phyloP scores from a whole-genome alignment of 2,888 invertebrate species.

The Taenaris catops region DNA sequence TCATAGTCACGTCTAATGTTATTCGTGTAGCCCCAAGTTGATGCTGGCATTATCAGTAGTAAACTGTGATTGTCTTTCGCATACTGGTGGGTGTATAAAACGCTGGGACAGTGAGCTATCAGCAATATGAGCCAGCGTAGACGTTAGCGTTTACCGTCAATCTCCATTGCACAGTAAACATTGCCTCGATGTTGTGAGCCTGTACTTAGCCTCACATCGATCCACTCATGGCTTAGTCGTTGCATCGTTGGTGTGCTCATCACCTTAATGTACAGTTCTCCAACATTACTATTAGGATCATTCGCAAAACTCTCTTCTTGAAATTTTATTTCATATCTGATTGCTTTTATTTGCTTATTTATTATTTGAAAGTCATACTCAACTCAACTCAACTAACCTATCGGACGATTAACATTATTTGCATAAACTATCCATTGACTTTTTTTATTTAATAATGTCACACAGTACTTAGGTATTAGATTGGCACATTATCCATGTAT shows the following conservation, averaged over 20 bases:
- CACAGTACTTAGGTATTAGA: slow-evolving; percentile 47
- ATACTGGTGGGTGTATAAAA: neutral
- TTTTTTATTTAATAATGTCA: slow-evolving; percentile 34
- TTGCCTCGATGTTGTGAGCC: slow-evolving; percentile 63
- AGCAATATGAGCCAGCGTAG: slow-evolving; percentile 46
- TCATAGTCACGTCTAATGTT: too few species aligned
- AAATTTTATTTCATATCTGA: slow-evolving; percentile 54
- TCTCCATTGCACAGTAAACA: slow-evolving; percentile 55
- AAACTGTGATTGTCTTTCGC: neutral
- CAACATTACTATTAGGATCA: slow-evolving; percentile 51
- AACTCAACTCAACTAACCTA: slow-evolving; percentile 46
- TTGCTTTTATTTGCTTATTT: slow-evolving; percentile 50
- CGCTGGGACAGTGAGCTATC: slow-evolving; percentile 27
- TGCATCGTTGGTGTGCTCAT: slow-evolving; percentile 67
- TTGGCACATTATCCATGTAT: slow-evolving; percentile 51
- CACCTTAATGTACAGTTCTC: slow-evolving; percentile 48
- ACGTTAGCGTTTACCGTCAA: slow-evolving; percentile 43
- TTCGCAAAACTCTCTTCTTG: slow-evolving; percentile 46
- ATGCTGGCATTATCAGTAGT: neutral
- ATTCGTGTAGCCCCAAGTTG: neutral
- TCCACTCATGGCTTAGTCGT: slow-evolving; percentile 70
- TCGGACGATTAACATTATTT: slow-evolving; percentile 41
- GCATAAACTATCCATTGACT: slow-evolving; percentile 27
- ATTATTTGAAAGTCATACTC: slow-evolving; percentile 45
- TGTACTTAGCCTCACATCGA: slow-evolving; percentile 61